These are phyloP conservation scores for Syrmaticus mikado DNA, from an alignment of 2,113 vertebrate species.

Conservation along the genomic window DNA sequence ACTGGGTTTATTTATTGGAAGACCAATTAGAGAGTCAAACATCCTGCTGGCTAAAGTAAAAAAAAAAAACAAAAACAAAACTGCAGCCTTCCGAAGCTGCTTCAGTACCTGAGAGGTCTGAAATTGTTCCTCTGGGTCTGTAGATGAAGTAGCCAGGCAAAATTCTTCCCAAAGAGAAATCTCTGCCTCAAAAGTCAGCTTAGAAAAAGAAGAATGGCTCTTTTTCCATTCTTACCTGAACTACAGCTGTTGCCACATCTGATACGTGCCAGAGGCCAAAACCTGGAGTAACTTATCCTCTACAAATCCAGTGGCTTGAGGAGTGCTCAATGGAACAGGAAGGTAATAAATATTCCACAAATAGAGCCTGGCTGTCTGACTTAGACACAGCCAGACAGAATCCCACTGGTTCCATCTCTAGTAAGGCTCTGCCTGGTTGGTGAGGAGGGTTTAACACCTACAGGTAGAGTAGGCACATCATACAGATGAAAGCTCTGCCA, in stretches of 20 bases:
- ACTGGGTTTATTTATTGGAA: not conserved
- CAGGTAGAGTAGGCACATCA: not conserved
- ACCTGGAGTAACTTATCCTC: not conserved
- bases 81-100: not conserved
- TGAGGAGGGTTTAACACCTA: not conserved
- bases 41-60: not conserved
- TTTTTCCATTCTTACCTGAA: not conserved
- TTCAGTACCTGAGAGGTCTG: not conserved
- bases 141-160: not conserved
- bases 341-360: constrained; percentile 32
- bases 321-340: not conserved
- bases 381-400: not conserved
- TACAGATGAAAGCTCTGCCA: not conserved
- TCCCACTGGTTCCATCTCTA: not conserved
- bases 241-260: not conserved
- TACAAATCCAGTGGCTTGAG: not conserved
- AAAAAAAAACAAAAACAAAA: not conserved
- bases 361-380: constrained; percentile 6
- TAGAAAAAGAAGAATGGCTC: not conserved
- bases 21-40: not conserved
- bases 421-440: not conserved
- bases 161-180: not conserved
- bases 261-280: not conserved
- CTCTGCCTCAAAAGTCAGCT: not conserved
- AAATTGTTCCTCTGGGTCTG: not conserved